Evolutionary conservation across 53 echinoderm and acorn worm species (phyloP), one percentile per base, ranked within the genome.

Genomic region (Luidia sarsii): DNA sequence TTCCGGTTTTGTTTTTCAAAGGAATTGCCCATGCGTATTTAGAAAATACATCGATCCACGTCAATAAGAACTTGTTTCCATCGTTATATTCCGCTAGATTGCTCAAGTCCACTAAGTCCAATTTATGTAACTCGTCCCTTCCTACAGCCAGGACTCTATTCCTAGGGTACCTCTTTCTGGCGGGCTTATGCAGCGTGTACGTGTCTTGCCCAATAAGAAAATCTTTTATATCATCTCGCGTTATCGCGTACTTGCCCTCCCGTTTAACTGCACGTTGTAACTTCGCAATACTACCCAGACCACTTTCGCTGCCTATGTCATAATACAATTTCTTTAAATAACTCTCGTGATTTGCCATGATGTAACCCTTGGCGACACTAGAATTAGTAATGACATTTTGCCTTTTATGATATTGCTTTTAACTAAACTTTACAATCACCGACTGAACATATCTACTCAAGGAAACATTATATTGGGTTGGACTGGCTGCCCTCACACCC

Each of bases 1-100:
- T 35, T n/a, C 91, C 87, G 8, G 63, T 87, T 52, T 91, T 91
- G 31, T 91, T 61, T 66, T 84, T 87, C 22, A 87, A 28, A 37
- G 87, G 75, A 13, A 70, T 16, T 0, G 62, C 91, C 73, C 83
- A 8, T 46, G 85, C 85, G 31, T 50, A 81, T 50, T 80, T 88
- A 3, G 82, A 88, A 61, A n/a, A n/a, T n/a, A n/a, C n/a, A n/a
- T n/a, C n/a, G n/a, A n/a, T n/a, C n/a, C n/a, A n/a, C n/a, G n/a
- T n/a, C n/a, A n/a, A n/a, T n/a, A 90, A 33, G 73, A 33, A 88
- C 50, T 41, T 72, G 53, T 83, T 56, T 3, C 83, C 74, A 7
- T 64, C 32, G 24, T 83, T 88, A 38, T 82, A 56, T 54, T 61
- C 65, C 0, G 84, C 54, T 9, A 91, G 21, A 25, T 71, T 69